Percentiles rank a stretch among this genome's conserved stretches.
Evolutionary conservation across 2,888 invertebrate species (phyloP).

Genomic region (Pollenia angustigena): DNA sequence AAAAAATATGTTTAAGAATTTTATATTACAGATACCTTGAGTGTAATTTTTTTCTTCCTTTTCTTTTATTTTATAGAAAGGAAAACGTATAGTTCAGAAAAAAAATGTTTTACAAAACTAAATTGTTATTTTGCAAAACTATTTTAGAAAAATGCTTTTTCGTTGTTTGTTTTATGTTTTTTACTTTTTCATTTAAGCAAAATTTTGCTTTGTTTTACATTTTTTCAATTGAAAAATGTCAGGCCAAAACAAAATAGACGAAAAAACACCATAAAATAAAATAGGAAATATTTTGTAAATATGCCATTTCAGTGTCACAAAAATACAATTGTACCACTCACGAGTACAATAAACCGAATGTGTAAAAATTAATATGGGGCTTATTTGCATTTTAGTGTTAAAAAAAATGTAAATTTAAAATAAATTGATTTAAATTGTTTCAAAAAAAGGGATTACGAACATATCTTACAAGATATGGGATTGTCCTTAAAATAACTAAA

Average conservation of each 20-base stretch:
- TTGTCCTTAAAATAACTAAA: too few species aligned
- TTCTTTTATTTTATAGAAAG: conserved; percentile 5
- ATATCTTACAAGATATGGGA: too few species aligned
- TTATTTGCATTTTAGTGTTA: background rate
- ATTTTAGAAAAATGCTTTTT: conserved; percentile 25
- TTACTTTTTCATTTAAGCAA: background rate
- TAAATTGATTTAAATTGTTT: too few species aligned
- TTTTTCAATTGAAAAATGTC: background rate
- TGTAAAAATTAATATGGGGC: background rate
- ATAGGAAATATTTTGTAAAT: background rate
- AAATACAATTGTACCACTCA: too few species aligned
- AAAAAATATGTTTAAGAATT: conserved; percentile 19
- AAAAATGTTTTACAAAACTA: conserved; percentile 11
- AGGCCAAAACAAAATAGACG: too few species aligned
- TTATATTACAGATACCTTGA: conserved; percentile 29
- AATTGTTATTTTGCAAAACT: conserved; percentile 44
- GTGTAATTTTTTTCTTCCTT: conserved; percentile 9
- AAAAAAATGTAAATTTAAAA: too few species aligned
- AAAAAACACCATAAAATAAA: background rate
- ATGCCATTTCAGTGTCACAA: conserved; percentile 13
- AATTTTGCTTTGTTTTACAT: background rate
- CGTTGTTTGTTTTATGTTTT: conserved; percentile 12
- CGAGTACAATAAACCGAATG: background rate
- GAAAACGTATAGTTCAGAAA: background rate
- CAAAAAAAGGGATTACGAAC: too few species aligned